Evolutionary conservation across 2,113 vertebrate genomes (phyloP), one percentile per base, ranked within the genome.

Genomic region (Pao palembangensis): DNA sequence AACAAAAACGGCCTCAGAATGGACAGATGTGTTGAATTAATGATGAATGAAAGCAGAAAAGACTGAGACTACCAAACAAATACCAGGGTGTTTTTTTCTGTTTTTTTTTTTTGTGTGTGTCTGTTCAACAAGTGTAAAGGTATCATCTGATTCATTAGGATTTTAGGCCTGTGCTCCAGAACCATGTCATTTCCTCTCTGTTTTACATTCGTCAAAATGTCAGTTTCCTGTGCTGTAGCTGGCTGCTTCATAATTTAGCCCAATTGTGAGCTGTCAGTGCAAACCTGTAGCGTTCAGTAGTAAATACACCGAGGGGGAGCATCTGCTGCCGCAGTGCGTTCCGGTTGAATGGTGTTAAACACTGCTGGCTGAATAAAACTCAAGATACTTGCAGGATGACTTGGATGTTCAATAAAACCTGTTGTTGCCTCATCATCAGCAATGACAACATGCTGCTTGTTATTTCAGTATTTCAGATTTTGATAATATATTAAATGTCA

Each of bases 171-270:
- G 58, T 55, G 51, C 44, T 71, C 68, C 60, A 80, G 75, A 84
- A 78, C 62, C 68, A 67, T 67, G 70, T 76, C 49, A 81, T 83
- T 79, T 81, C 65, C 64, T 69, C 59, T 61, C 38, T 67, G 64
- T 63, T 69, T 80, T 79, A 64, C 80, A 85, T 86, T 88, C 48
- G 75, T 86, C 84, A 85, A 83, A 80, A 64, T 78, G 84, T 83
- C 80, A 77, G 54, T 61, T 64, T 42, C 47, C 68, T 59, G 46
- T 76, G 75, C 78, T 82, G 80, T 63, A 63, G 50, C 70, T 34
- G 54, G 44, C 60, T 57, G 78, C 73, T 75, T 73, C 73, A 72
- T 85, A 75, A 81, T 80, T 84, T 75, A 73, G 76, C 65, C 73
- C 62, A 69, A 54, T 79, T 83, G 67, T 78, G 77, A 69, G 70